These are phyloP conservation scores for Rhinoderma darwinii DNA, from an alignment of 2,113 vertebrate genomes.

Conservation along the genomic window DNA sequence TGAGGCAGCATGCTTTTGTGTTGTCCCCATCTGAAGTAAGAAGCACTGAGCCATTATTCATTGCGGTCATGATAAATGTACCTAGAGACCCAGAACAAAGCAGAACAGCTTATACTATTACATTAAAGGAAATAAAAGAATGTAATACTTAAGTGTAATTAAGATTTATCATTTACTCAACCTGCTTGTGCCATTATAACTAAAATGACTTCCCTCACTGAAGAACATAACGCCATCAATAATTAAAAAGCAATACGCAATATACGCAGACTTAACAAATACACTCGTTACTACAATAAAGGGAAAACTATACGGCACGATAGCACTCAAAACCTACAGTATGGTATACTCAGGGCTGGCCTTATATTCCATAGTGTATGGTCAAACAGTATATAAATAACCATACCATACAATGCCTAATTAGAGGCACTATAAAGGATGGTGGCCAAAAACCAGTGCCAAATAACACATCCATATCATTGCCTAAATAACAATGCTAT, in stretches of 20 bases:
- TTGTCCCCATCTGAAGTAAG: not conserved
- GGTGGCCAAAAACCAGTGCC: no score
- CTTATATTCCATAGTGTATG: no score
- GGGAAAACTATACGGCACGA: not conserved
- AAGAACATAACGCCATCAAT: constrained; percentile 6
- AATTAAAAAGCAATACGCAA: constrained; percentile 13
- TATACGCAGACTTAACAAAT: not conserved
- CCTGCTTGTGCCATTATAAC: constrained; percentile 15
- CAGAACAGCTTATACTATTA: constrained; percentile 18
- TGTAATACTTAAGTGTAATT: constrained; percentile 35
- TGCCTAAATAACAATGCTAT: no score
- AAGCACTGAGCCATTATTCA: constrained; percentile 23
- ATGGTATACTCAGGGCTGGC: no score
- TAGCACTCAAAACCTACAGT: not conserved
- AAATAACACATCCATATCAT: no score
- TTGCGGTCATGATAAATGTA: constrained; percentile 11
- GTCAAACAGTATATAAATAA: no score
- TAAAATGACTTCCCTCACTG: not conserved
- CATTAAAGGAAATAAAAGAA: constrained; percentile 29
- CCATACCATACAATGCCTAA: no score
- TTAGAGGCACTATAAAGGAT: no score
- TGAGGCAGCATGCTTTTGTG: not conserved
- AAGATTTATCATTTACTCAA: constrained; percentile 24
- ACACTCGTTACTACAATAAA: not conserved
- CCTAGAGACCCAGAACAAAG: constrained; percentile 25